Evolutionary conservation across 1,140 invertebrate genomes (phyloP).

Genomic region (Leptinotarsa defecta): DNA sequence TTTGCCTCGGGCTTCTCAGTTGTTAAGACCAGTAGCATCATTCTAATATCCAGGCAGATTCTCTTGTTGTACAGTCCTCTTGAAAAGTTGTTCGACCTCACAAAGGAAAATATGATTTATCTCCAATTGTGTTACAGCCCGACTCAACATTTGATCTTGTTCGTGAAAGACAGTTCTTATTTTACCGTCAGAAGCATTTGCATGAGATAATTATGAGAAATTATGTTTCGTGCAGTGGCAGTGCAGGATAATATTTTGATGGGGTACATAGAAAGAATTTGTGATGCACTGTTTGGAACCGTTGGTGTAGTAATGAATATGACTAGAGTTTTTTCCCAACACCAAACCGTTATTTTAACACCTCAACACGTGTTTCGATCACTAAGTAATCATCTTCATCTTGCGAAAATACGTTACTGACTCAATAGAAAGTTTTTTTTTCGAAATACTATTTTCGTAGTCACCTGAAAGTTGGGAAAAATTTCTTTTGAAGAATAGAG

Average conservation of each 20-base stretch:
- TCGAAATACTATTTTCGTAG: too few relatives aligned
- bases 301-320: too few relatives aligned
- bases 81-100: constrained; percentile 22
- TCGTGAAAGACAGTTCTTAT: constrained; percentile 26
- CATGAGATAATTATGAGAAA: constrained; percentile 8
- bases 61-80: constrained; percentile 27
- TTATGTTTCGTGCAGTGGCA: not conserved
- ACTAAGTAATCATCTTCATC: too few relatives aligned
- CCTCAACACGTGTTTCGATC: too few relatives aligned
- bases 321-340: too few relatives aligned
- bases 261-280: too few relatives aligned
- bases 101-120: constrained; percentile 26
- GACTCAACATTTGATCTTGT: constrained; percentile 16
- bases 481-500: too few relatives aligned
- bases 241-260: not conserved
- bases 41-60: constrained; percentile 30
- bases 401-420: too few relatives aligned
- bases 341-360: too few relatives aligned
- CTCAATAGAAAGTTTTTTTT: too few relatives aligned
- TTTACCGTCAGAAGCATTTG: constrained; percentile 15
- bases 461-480: too few relatives aligned
- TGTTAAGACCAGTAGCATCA: constrained; percentile 28
- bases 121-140: constrained; percentile 23
- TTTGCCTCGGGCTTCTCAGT: constrained; percentile 1
- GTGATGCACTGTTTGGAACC: too few relatives aligned